Evolutionary conservation across 2,113 vertebrate genomes (phyloP).

Genomic region (Piprites chloris): DNA sequence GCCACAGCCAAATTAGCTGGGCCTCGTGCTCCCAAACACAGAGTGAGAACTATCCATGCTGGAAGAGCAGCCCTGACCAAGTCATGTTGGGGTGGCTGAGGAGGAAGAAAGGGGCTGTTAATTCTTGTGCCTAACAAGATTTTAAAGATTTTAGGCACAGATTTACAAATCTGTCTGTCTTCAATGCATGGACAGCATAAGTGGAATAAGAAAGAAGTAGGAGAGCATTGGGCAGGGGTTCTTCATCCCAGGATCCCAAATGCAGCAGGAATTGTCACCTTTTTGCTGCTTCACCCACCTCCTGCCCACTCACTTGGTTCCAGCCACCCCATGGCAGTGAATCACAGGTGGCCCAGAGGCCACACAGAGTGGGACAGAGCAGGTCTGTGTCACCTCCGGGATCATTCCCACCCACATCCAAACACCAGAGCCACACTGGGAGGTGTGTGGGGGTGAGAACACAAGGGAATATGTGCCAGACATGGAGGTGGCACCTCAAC

Average conservation of each 20-base stretch:
- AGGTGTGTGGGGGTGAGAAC: not conserved
- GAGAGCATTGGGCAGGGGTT: not conserved
- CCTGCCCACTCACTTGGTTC: not conserved
- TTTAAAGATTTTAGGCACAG: not conserved
- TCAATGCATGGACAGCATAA: not conserved
- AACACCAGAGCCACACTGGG: not conserved
- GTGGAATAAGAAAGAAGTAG: not conserved
- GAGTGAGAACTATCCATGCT: not conserved
- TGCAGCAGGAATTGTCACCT: not conserved
- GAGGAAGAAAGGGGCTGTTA: not conserved
- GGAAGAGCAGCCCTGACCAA: not conserved
- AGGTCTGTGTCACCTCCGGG: not conserved
- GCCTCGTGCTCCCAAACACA: not conserved
- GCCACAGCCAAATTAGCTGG: not conserved
- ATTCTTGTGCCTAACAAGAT: not conserved
- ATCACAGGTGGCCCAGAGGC: not conserved
- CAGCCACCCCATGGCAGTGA: not conserved
- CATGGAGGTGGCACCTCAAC: not conserved
- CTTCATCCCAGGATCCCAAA: not conserved
- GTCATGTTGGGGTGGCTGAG: rapidly evolving
- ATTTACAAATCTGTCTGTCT: not conserved
- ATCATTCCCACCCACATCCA: rapidly evolving
- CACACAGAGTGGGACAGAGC: not conserved
- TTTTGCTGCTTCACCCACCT: not conserved
- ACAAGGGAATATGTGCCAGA: not conserved